phyloP scores from a whole-genome alignment of 2,113 vertebrate species.

The Bagarius yarrelli region DNA sequence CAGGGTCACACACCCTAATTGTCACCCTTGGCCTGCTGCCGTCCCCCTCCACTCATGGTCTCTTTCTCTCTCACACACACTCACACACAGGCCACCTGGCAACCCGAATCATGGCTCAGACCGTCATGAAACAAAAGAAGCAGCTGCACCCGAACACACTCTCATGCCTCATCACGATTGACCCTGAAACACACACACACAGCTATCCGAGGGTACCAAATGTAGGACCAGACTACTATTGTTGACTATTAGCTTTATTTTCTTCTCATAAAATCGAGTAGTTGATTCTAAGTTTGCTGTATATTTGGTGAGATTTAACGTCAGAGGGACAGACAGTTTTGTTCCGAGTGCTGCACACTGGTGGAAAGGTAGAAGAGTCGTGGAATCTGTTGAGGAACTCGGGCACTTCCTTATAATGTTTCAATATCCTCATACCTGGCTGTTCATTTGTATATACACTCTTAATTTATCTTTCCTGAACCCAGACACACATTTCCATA shows the following conservation, averaged over 20 bases:
- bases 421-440: neutral
- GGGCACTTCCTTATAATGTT: neutral
- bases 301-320: neutral
- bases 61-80: neutral
- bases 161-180: conserved; percentile 22
- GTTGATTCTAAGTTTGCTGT: neutral
- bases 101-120: conserved; percentile 36
- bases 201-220: neutral
- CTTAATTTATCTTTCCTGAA: neutral
- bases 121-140: conserved; percentile 48
- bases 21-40: conserved; percentile 33
- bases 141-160: conserved; percentile 39
- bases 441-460: neutral
- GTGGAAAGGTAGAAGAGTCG: neutral
- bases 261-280: neutral
- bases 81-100: conserved; percentile 45
- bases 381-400: neutral
- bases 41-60: conserved; percentile 9
- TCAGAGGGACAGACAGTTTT: neutral
- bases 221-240: neutral
- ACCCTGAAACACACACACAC: conserved; percentile 31
- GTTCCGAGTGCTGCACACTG: too few species aligned
- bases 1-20: conserved; percentile 44
- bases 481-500: neutral
- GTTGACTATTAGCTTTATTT: neutral